Evolutionary conservation across 2,888 invertebrate species (phyloP), one percentile per base, ranked within the genome.

Genomic region (Cynaeus angustus): DNA sequence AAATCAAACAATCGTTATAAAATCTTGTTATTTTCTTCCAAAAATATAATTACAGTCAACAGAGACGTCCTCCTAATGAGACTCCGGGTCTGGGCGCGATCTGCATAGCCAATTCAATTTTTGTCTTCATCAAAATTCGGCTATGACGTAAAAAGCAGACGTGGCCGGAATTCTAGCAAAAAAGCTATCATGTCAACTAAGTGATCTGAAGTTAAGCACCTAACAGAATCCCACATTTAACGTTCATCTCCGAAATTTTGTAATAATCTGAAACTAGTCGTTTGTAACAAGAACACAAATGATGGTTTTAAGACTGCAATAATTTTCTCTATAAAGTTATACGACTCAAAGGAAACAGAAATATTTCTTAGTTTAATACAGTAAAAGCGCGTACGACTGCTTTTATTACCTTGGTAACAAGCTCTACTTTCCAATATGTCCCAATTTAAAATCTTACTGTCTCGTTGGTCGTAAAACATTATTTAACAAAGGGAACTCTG

Each of bases 71-170:
- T 56, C 21, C 56, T 56, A 26, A 56, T 43, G 41, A 43, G 56
- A 12, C 37, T 26, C 43, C 26, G 56, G 41, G 43, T 53, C 7
- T 43, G 50, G 7, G 56, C 56, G 56, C 56, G 56, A 41, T 56
- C 56, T 56, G 56, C 56, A 56, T 56, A 56, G 41, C 12, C 56
- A 41, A 56, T 56, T 56, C 43, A 56, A 56, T 56, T 56, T 56
- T 56, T 56, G 56, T 56, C 43, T 56, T 56, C 56, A 56, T 56
- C 56, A 56, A 26, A 56, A 56, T 43, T 56, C 56, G 41, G 4
- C 56, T 43, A 56, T 41, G 56, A 43, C 21, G 21, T 56, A 43
- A 56, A 56, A 56, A 56, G 41, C 21, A 43, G 56, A 56, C 56
- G 56, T 56, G 56, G 43, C 2, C 41, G 6, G 56, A 56, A 56